Evolutionary conservation across 2,888 invertebrate genomes (phyloP).

Genomic region (Smittia aterrima): DNA sequence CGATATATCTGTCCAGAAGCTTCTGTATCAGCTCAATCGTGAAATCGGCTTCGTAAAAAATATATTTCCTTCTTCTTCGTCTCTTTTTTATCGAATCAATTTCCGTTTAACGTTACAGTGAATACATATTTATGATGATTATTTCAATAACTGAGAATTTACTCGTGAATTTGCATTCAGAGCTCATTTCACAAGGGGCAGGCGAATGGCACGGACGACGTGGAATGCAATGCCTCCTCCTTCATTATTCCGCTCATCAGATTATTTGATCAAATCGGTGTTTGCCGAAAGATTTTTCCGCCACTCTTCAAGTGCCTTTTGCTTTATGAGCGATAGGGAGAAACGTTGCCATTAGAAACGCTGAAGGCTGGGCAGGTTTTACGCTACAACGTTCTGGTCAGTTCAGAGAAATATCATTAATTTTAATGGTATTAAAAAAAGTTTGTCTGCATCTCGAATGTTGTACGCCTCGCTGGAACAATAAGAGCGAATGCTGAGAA

Average conservation of each 20-base stretch:
- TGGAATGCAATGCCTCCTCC: neutral
- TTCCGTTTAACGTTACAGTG: constrained; percentile 12
- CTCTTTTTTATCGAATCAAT: constrained; percentile 23
- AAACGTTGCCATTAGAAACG: neutral
- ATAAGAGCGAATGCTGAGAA: too few species aligned
- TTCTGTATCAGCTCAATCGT: constrained; percentile 1
- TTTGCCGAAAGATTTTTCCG: constrained; percentile 1
- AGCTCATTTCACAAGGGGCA: neutral
- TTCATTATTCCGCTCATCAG: constrained; percentile 1
- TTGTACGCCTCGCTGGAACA: neutral
- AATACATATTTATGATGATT: constrained; percentile 21
- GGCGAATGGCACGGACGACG: neutral
- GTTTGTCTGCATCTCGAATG: constrained; percentile 1
- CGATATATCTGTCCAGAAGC: neutral
- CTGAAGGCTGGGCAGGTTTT: neutral
- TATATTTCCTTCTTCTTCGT: neutral
- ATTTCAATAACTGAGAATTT: constrained; percentile 1
- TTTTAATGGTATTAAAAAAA: constrained; percentile 31
- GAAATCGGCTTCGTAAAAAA: neutral
- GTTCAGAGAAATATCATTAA: constrained; percentile 20
- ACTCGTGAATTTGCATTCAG: neutral
- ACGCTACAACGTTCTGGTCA: neutral
- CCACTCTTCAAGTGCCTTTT: neutral
- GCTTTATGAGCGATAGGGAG: neutral
- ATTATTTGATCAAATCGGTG: neutral